Conservation (phyloP, 2,888 invertebrate species). For the Drosophila subsilvestris region DNA sequence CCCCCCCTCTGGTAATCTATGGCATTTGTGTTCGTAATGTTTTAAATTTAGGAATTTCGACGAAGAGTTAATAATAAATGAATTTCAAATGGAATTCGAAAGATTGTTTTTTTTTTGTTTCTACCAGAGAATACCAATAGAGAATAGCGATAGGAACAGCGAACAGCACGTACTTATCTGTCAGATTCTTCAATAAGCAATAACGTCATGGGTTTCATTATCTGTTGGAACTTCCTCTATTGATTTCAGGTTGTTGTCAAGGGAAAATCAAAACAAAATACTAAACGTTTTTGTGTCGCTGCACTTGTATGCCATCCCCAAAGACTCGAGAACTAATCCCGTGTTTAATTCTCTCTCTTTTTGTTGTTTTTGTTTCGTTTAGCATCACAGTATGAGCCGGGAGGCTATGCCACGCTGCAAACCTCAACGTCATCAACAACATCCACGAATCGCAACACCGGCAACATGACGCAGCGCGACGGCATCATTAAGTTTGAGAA, state of each 20-base stretch:
- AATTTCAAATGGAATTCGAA: constrained; percentile 19
- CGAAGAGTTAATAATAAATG: constrained; percentile 14
- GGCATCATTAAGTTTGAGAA: constrained; percentile 98
- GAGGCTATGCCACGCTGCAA: constrained; percentile 86
- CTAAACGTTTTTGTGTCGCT: constrained; percentile 56
- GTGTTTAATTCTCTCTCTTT: constrained; percentile 16
- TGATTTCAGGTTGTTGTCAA: constrained; percentile 50
- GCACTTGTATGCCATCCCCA: constrained; percentile 26
- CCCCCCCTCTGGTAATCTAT: constrained; percentile 15
- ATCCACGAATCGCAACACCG: constrained; percentile 85
- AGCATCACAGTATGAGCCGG: constrained; percentile 89
- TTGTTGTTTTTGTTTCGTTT: constrained; percentile 52
- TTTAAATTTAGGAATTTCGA: constrained; percentile 48
- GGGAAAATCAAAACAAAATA: constrained; percentile 59
- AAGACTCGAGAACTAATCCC: constrained; percentile 29
- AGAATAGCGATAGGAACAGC: background rate
- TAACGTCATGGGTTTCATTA: background rate
- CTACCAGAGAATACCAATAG: constrained; percentile 9
- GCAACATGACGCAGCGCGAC: constrained; percentile 95
- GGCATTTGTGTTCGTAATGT: constrained; percentile 11
- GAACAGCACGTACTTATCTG: background rate
- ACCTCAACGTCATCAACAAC: constrained; percentile 84
- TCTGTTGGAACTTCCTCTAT: constrained; percentile 21
- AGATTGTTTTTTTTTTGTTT: constrained; percentile 2
- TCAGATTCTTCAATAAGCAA: background rate